Base-by-base conservation (phyloP, 35 echinoderm and acorn worm species). In the Holothuria glaberrima region DNA sequence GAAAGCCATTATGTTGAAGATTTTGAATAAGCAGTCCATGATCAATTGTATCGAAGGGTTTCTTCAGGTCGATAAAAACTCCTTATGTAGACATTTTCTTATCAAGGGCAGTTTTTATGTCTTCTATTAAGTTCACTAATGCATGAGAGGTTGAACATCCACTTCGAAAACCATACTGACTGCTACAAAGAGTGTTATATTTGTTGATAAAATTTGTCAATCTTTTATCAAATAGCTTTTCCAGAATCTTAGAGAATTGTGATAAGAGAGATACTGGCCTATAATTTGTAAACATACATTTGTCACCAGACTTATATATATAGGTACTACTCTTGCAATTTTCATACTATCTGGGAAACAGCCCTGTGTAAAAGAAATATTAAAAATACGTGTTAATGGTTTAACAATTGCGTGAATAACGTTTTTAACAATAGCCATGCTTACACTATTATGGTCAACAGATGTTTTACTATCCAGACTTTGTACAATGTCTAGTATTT, bases 21-120 rank as follows among this genome's bases (percentile, higher is more conserved):
- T 88, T 88, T 28, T 58, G 27, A 26, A 88, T n/a, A 13, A 88
- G 58, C 20, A 88, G 20, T 20, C 36, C 25, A 34, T 56, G 86
- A 74, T 88, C 86, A 31, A 88, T 75, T 52, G 86, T 88, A 58
- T 88, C 48, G 30, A 88, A 75, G n/a, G n/a, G 86, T 59, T 72
- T 88, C 71, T 88, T 74, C 9, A 88, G 44, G 29, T 88, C 86
- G 30, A 61, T 34, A 36, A 88, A 88, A n/a, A 77, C 73, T 27
- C 73, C 73, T 6, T 50, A 48, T 29, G 73, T 77, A 48, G 73
- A 44, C 20, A 21, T 44, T 77, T 77, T 77, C 41, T 86, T 86
- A 45, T 86, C 83, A 21, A 68, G 24, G 19, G 29, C 52, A 41
- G 35, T 41, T 5, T 60, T 66, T 38, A 86, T 64, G 30, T 86